Evolutionary conservation across 1,140 invertebrate genomes (phyloP), one percentile per base, ranked within the genome.

Genomic region (Penaeus japonicus): DNA sequence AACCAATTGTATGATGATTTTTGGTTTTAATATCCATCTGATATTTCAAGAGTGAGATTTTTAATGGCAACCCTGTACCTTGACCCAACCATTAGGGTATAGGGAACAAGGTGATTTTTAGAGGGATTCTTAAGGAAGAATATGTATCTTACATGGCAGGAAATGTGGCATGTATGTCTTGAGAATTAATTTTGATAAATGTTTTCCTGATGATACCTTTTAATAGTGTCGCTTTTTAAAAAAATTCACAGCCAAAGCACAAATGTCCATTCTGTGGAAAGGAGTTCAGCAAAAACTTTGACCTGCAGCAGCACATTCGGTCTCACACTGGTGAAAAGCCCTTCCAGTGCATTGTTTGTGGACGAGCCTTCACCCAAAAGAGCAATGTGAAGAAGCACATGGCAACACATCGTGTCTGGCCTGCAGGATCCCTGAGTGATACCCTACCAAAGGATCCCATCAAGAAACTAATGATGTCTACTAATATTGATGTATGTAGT

Each of bases 271-370:
- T 84, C 53, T 92, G 92, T 86, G 85, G 86, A 12, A 92, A 92
- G 79, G 86, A 85, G 24, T 94, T 94, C 89, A 90, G 91, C 55
- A 94, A 95, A 91, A 95, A 95, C 90, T 95, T 95, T 90, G 95
- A 96, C 91, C 93, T 96, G 4, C 94, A 95, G 90, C 95, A 95
- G 92, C 95, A 96, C 90, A 94, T 95, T 91, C 93, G 94, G 20
- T 95, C 95, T 77, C 95, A 96, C 91, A 96, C 95, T 91, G 95
- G 92, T 24, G 93, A 94, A 90, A 94, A 94, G 90, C 93, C 93
- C 30, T 94, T 93, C 89, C 93, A 94, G 91, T 94, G 93, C 90
- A 92, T 93, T 85, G 93, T 94, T 0, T 94, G 93, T 92, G 93
- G 93, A 2, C 91, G 93, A 80, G 93, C 93, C 3, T 94, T 94